Evolutionary conservation across 92 coral and sea anemone genomes (phyloP).

Genomic region (Paramuricea clavata): DNA sequence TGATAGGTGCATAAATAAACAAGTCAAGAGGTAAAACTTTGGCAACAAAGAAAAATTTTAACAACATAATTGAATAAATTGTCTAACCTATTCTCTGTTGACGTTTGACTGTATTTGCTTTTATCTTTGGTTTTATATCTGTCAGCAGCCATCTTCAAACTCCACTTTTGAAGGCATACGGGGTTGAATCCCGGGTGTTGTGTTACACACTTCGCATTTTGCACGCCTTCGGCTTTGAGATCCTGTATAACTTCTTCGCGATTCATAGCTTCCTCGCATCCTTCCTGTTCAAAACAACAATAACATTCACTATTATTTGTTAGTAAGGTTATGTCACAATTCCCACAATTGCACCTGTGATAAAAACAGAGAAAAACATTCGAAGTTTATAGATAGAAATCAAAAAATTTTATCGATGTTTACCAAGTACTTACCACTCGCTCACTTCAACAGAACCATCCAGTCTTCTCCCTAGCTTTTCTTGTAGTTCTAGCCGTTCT

Average conservation of each 20-base stretch:
- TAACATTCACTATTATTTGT: not conserved
- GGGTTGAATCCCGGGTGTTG: slow-evolving; percentile 61
- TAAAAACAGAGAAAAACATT: not conserved
- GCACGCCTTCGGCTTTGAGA: slow-evolving; percentile 38
- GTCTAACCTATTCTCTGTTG: not conserved
- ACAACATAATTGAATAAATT: too few relatives aligned
- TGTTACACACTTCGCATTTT: slow-evolving; percentile 36
- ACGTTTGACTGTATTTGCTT: not conserved
- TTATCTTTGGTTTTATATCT: not conserved
- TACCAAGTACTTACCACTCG: slow-evolving; percentile 59
- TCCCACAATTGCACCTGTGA: not conserved
- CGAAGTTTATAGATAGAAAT: not conserved
- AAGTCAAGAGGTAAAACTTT: not conserved
- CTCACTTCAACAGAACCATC: slow-evolving; percentile 41
- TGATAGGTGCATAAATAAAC: too few relatives aligned
- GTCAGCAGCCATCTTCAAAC: slow-evolving; percentile 34
- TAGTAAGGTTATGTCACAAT: not conserved
- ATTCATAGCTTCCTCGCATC: slow-evolving; percentile 40
- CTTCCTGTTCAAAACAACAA: slow-evolving; percentile 48
- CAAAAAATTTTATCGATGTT: not conserved
- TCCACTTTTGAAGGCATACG: slow-evolving; percentile 63
- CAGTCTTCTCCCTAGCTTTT: slow-evolving; percentile 41
- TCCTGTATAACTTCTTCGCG: slow-evolving; percentile 52
- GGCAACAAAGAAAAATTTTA: too few relatives aligned
- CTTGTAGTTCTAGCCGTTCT: slow-evolving; percentile 46